Evolutionary conservation across 2,113 vertebrate species (phyloP).

Genomic region (Gambusia affinis): DNA sequence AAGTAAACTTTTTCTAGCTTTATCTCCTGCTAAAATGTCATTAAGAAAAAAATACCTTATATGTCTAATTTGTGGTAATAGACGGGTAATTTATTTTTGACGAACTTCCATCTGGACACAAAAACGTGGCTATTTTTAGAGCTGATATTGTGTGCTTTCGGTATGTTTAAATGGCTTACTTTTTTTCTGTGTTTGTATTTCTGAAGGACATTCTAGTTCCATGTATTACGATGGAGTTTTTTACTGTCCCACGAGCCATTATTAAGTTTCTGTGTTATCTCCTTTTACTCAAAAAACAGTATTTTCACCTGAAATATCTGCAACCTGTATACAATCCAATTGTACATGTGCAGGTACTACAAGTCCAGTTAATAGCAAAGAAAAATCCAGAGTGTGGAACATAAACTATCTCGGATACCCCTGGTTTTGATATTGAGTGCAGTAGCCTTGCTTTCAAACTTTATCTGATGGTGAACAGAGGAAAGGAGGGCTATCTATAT

Average conservation of each 20-base stretch:
- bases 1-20: no score
- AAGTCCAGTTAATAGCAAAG: conserved; percentile 48
- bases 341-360: conserved; percentile 35
- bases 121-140: background rate
- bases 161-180: background rate
- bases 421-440: conserved; percentile 60
- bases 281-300: conserved; percentile 41
- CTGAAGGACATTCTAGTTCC: conserved; percentile 19
- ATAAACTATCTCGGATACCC: conserved; percentile 46
- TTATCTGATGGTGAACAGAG: conserved; percentile 69
- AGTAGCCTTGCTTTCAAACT: conserved; percentile 60
- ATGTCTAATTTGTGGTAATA: background rate
- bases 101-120: background rate
- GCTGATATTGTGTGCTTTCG: conserved; percentile 4
- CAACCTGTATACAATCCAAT: conserved; percentile 38
- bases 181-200: conserved; percentile 26
- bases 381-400: conserved; percentile 48
- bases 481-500: conserved; percentile 69
- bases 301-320: conserved; percentile 50
- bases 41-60: no score
- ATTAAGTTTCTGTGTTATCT: conserved; percentile 42
- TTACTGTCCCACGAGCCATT: conserved; percentile 16
- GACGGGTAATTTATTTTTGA: background rate
- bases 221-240: conserved; percentile 33
- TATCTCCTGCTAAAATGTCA: no score